Conservation (phyloP, 1,140 invertebrate species). For the Nixonia krombeini region DNA sequence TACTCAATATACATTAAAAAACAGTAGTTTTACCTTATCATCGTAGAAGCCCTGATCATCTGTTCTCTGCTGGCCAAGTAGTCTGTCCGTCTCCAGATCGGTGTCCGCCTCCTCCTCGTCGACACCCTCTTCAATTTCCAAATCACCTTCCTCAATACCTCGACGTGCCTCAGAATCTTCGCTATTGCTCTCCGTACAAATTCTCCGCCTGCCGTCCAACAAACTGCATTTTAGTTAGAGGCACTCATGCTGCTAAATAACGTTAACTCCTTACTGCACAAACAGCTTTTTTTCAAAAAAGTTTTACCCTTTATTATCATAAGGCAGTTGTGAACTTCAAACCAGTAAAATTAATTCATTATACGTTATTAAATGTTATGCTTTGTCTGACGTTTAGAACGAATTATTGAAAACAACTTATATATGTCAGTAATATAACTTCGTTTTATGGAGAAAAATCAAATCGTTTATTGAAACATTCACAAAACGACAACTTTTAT, state of each 20-base stretch:
- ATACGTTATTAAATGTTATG: too few relatives aligned
- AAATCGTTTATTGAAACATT: too few relatives aligned
- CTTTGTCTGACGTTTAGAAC: too few relatives aligned
- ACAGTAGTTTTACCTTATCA: constrained; percentile 77
- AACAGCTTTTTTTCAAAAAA: background rate
- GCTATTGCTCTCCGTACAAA: constrained; percentile 65
- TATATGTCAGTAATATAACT: too few relatives aligned
- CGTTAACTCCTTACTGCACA: constrained; percentile 40
- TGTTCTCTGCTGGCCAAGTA: constrained; percentile 89
- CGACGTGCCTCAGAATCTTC: constrained; percentile 65
- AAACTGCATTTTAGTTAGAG: constrained; percentile 71
- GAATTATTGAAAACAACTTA: too few relatives aligned
- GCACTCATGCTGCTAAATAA: constrained; percentile 50
- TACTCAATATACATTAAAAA: background rate
- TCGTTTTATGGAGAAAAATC: too few relatives aligned
- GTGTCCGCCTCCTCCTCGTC: constrained; percentile 87
- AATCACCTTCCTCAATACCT: constrained; percentile 59
- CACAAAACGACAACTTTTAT: too few relatives aligned
- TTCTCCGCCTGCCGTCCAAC: constrained; percentile 68
- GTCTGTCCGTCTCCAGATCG: constrained; percentile 89
- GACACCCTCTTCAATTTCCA: constrained; percentile 64
- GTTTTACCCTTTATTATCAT: too few relatives aligned
- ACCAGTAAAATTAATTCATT: too few relatives aligned
- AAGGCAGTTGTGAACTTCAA: too few relatives aligned
- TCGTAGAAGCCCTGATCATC: constrained; percentile 93